Evolutionary conservation across 2,113 vertebrate species (phyloP).

Genomic region (Fukomys damarensis): DNA sequence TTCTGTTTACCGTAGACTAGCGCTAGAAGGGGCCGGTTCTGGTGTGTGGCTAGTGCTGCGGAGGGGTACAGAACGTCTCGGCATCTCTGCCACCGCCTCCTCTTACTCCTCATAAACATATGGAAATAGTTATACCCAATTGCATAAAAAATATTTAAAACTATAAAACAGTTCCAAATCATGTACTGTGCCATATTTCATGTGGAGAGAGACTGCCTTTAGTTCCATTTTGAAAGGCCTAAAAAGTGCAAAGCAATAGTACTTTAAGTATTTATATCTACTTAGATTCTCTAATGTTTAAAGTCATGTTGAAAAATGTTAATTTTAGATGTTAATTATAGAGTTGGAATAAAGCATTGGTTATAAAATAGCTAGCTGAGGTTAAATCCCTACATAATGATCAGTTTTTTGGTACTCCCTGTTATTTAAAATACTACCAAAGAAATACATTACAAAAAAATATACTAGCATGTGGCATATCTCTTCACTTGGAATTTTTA

Average conservation of each 20-base stretch:
- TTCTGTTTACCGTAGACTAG: slow-evolving; percentile 90
- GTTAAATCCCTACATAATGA: slow-evolving; percentile 86
- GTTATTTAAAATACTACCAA: slow-evolving; percentile 85
- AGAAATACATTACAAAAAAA: slow-evolving; percentile 74
- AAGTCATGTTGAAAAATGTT: slow-evolving; percentile 89
- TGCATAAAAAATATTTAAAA: slow-evolving; percentile 88
- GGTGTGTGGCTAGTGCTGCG: slow-evolving; percentile 58
- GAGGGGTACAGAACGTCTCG: slow-evolving; percentile 78
- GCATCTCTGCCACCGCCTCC: slow-evolving; percentile 83
- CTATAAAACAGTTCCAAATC: slow-evolving; percentile 86
- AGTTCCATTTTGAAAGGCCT: slow-evolving; percentile 83
- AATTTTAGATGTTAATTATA: slow-evolving; percentile 94
- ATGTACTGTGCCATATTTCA: slow-evolving; percentile 81
- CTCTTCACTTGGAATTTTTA: slow-evolving; percentile 58
- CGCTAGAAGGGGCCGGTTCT: slow-evolving; percentile 88
- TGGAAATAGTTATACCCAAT: slow-evolving; percentile 86
- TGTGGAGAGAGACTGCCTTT: slow-evolving; percentile 79
- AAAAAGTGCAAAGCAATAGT: slow-evolving; percentile 83
- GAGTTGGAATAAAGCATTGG: slow-evolving; percentile 85
- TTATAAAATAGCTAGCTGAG: slow-evolving; percentile 87
- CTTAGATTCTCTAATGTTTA: slow-evolving; percentile 82
- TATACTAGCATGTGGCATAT: slow-evolving; percentile 72
- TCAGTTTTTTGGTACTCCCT: slow-evolving; percentile 84
- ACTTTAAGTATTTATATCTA: slow-evolving; percentile 82
- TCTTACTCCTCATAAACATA: slow-evolving; percentile 82